Base-by-base conservation (phyloP, 2,888 invertebrate genomes). In the Lydus trimaculatus region DNA sequence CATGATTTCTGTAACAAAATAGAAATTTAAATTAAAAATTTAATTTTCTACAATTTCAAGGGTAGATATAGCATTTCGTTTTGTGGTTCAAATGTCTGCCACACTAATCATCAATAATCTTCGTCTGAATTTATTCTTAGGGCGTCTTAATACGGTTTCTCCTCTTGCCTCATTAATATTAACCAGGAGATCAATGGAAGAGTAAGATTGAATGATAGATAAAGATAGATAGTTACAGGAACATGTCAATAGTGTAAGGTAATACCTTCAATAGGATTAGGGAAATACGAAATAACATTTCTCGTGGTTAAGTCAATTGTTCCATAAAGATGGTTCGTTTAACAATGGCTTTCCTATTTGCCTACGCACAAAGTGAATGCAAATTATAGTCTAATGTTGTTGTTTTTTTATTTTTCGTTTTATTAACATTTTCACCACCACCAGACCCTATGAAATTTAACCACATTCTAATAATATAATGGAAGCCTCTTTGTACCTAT, bases 61-160 rank as follows among this genome's bases (percentile, higher is more conserved):
- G n/a, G n/a, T n/a, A 43, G 65, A 52, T 72, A 65, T 72, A 66
- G 68, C 31, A 65, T 43, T 73, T 67, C 73, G 61, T 63, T 73
- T 74, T 72, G 78, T 74, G 76, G 76, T 73, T 78, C 74, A 70
- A 75, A 77, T 76, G 77, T 75, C 79, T 78, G 76, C 78, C 17
- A 43, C 78, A 70, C 80, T 81, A 81, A 81, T 81, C 81, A 79
- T 80, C 75, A 80, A 80, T 81, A 81, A 81, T 80, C 80, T 76
- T 68, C 66, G 73, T 72, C 71, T 72, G 74, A 75, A 78, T 8
- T 78, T 79, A 80, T 79, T 80, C 79, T 78, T 80, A 70, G 48
- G 48, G 71, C 71, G 71, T 72, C 73, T 76, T 79, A 80, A 80
- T 81, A 78, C 77, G 79, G 79, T 77, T 79, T 80, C 80, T 71